Base-by-base conservation (phyloP, 2,888 invertebrate genomes). In the Chromoteleia sp. region DNA sequence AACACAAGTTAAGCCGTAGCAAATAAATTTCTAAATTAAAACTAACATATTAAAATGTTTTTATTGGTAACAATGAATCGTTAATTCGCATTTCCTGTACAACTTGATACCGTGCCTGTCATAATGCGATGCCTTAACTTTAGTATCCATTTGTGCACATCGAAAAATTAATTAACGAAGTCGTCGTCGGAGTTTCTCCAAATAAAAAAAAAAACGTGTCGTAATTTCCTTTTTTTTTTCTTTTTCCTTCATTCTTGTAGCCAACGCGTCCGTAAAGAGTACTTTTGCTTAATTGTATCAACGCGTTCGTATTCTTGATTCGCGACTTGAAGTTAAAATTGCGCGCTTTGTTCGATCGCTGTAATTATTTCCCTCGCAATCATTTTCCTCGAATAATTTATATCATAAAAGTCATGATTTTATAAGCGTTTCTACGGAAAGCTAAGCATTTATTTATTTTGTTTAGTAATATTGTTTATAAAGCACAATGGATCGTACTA, bases 151-250 rank as follows among this genome's bases (percentile, higher is more conserved):
- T 67, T 52, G 67, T 19, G 41, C 52, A 12, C 67, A 29, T 39
- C 10, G 43, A 15, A 54, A 67, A 68, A 68, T 68, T 68, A 68
- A 68, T 68, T 68, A 68, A 68, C 52, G 41, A 41, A 67, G 52
- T 67, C 52, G 52, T 39, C 68, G 43, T 10, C 29, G 17, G 41
- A 54, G 50, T 50, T 67, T 29, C 17, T 52, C 39, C 29, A 41
- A 54, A 52, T 52, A 67, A 54, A 36, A 59, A 43, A 68, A 36
- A 33, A 52, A 15, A 8, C 54, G 56, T 43, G 68, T 41, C 68
- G 56, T 30, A 56, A 68, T 68, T 61, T 10, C 12, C 19, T 30
- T 52, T 30, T 45, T 30, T 17, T 39, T 30, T 19, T 19, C 30
- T 15, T 59, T 61, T 61, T 52, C 6, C 17, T 56, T 56, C 52